A percentile compares a stretch with the other conserved stretches of the same genome.
Evolutionary conservation across 2,797 vertebrate genomes (phyloP).

Genomic region (Gymnothorax reevesii): DNA sequence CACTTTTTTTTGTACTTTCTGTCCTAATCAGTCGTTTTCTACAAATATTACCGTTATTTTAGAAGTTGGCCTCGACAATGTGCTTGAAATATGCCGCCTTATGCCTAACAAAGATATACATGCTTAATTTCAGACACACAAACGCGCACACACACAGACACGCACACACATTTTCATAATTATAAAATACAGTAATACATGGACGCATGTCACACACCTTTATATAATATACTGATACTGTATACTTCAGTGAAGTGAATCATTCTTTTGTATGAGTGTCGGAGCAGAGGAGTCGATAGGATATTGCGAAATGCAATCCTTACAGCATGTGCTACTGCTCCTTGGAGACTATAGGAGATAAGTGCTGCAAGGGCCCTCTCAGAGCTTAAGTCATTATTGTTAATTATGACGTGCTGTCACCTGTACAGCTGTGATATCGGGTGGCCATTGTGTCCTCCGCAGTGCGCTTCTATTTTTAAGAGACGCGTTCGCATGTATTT

Average conservation of each 20-base stretch:
- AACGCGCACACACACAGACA: not conserved
- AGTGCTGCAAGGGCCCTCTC: conserved; percentile 45
- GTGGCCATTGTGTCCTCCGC: conserved; percentile 20
- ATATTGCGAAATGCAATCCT: conserved; percentile 20
- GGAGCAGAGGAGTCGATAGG: not conserved
- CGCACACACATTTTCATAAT: not conserved
- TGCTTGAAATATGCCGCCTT: not conserved
- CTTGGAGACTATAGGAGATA: conserved; percentile 18
- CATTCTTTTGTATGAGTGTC: not conserved
- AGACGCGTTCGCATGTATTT: conserved; percentile 9
- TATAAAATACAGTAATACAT: not conserved
- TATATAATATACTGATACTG: not conserved
- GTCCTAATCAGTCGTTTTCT: not conserved
- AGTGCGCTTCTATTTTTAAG: conserved; percentile 18
- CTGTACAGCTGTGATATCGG: conserved; percentile 49
- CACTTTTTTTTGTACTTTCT: not conserved
- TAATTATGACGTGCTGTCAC: conserved; percentile 73
- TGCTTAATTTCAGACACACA: not conserved
- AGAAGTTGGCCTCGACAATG: not conserved
- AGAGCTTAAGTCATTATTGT: conserved; percentile 71
- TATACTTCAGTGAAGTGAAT: not conserved
- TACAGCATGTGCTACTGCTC: not conserved
- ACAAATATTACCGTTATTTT: not conserved
- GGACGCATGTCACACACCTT: not conserved
- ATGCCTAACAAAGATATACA: not conserved